Base-by-base conservation (phyloP, 2,888 invertebrate species). In the Chloroclysta siterata region DNA sequence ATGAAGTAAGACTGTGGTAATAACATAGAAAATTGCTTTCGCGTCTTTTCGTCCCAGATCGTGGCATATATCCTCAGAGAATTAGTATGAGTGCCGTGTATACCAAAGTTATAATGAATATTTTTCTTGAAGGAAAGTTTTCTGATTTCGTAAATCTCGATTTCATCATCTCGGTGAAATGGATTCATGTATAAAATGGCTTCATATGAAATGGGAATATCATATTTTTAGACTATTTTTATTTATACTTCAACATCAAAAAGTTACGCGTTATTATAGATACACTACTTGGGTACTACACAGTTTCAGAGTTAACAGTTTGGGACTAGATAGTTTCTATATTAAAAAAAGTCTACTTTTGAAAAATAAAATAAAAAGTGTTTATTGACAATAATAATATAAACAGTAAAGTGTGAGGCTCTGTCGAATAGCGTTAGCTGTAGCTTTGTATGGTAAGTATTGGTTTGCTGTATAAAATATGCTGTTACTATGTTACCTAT, bases 61-160 rank as follows among this genome's bases (percentile, higher is more conserved):
- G 64, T 57, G 65, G 52, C 70, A 65, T 66, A 59, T 59, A 66
- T 66, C 72, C 70, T 61, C 44, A 33, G 70, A 69, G 72, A 72
- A 71, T 72, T 72, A 69, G 69, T 71, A 71, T 71, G 71, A 70
- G 66, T 65, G 14, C 53, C 61, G 61, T 63, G 66, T 65, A 63
- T 66, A 72, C 63, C 67, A 54, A 80, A 81, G 74, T 80, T 81
- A 77, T 80, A 81, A 82, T 79, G 78, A 81, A 76, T 79, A 80
- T 82, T 80, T 80, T 82, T 77, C 78, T 67, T 74, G 73, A 72
- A 75, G 74, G 66, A 77, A 81, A 80, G 70, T 80, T 80, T 79
- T 78, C 72, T 76, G 79, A 77, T 79, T 77, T 75, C 71, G 69
- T 62, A 71, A 72, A 78, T 79, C 71, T 72, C 72, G 71, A 77